phyloP scores from a whole-genome alignment of 2,797 vertebrate species.

The Labeo calbasu region DNA sequence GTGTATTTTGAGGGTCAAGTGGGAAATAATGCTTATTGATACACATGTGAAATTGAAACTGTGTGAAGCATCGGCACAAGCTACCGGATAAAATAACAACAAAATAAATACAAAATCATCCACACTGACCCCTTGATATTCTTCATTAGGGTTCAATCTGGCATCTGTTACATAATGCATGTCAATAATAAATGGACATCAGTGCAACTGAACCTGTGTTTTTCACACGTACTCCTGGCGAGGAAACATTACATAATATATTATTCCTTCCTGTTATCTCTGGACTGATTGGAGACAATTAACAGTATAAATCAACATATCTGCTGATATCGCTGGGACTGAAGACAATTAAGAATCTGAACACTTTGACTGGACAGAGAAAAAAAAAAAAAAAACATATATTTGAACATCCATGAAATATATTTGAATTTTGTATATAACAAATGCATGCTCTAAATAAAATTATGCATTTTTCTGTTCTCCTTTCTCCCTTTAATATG shows the following conservation, averaged over 20 bases:
- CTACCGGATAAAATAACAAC: not conserved
- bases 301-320: conserved; percentile 70
- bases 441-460: not conserved
- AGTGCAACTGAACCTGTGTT: conserved; percentile 23
- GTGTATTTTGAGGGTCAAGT: not conserved
- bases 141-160: not conserved
- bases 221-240: not conserved
- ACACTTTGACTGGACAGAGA: not conserved
- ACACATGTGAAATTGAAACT: not conserved
- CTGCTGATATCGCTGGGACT: conserved; percentile 20
- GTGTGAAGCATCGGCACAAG: not conserved
- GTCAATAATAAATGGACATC: conserved; percentile 14
- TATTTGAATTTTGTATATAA: not conserved
- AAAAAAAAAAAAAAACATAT: too few species aligned
- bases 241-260: conserved; percentile 51
- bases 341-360: not conserved
- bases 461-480: not conserved
- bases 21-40: not conserved
- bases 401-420: too few species aligned
- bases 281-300: conserved; percentile 51
- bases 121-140: not conserved
- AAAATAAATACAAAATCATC: not conserved
- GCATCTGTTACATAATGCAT: conserved; percentile 32
- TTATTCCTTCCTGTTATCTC: conserved; percentile 44
- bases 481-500: not conserved